These are phyloP conservation scores for Oryzaephilus surinamensis DNA, from an alignment of 1,140 invertebrate species.

Conservation along the genomic window DNA sequence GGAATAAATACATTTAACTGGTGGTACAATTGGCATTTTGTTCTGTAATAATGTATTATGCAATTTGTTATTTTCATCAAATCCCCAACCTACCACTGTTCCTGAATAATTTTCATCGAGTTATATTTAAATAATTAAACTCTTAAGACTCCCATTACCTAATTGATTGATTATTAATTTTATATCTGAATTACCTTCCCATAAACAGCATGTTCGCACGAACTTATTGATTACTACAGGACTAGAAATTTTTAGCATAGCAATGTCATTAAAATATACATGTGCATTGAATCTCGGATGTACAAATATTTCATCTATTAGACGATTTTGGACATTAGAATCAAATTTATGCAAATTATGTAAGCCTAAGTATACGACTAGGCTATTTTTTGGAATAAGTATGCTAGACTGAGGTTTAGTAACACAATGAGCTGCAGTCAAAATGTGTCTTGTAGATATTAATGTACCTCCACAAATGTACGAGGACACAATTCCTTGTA, in stretches of 20 bases:
- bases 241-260: conserved; percentile 41
- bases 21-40: conserved; percentile 30
- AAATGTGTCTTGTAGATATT: conserved; percentile 22
- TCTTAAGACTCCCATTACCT: conserved; percentile 33
- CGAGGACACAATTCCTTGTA: conserved; percentile 18
- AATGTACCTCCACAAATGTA: conserved; percentile 32
- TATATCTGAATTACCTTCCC: conserved; percentile 40
- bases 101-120: no score
- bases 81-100: conserved; percentile 53
- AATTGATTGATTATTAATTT: conserved; percentile 38
- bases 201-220: conserved; percentile 49
- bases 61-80: conserved; percentile 41
- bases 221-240: conserved; percentile 38
- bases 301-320: conserved; percentile 40
- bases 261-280: conserved; percentile 45
- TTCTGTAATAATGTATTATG: conserved; percentile 38
- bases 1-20: conserved; percentile 29
- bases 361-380: conserved; percentile 34
- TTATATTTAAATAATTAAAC: no score
- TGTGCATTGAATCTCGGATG: conserved; percentile 47
- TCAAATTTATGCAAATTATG: conserved; percentile 41
- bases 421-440: conserved; percentile 33
- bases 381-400: conserved; percentile 13
- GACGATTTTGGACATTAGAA: conserved; percentile 22
- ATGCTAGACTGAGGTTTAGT: conserved; percentile 20